These are phyloP conservation scores for Lottia scabra DNA, from an alignment of 2,888 invertebrate species.

Conservation along the genomic window DNA sequence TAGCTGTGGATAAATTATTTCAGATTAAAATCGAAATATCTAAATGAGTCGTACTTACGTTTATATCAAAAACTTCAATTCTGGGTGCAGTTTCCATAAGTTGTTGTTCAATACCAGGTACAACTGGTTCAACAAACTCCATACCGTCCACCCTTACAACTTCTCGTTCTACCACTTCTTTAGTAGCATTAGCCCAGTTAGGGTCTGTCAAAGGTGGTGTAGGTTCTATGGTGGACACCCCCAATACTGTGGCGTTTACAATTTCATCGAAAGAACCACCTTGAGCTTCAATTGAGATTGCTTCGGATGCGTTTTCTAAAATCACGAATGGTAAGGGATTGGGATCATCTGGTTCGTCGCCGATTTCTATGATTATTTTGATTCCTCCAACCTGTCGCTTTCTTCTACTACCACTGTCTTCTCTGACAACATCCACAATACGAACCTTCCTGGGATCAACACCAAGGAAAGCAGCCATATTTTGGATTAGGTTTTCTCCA, in stretches of 20 bases:
- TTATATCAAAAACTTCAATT: slow-evolving; percentile 21
- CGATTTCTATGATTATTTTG: slow-evolving; percentile 28
- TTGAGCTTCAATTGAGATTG: slow-evolving; percentile 18
- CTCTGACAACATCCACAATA: neutral
- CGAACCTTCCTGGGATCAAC: slow-evolving; percentile 8
- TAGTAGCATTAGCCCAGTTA: slow-evolving; percentile 19
- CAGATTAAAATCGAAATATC: too few relatives aligned
- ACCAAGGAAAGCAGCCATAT: neutral
- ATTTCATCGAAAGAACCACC: slow-evolving; percentile 24
- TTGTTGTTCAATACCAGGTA: slow-evolving; percentile 18
- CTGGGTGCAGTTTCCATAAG: slow-evolving; percentile 16
- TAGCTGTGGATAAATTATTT: too few relatives aligned
- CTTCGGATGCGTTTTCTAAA: neutral
- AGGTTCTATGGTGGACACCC: slow-evolving; percentile 31
- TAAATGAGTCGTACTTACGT: slow-evolving; percentile 20
- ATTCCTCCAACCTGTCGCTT: neutral
- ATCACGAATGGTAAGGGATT: slow-evolving; percentile 18
- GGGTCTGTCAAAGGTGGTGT: slow-evolving; percentile 21
- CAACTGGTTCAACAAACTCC: slow-evolving; percentile 11
- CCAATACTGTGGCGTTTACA: slow-evolving; percentile 37
- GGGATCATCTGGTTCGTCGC: slow-evolving; percentile 30
- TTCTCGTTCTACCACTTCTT: slow-evolving; percentile 2
- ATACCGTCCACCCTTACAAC: slow-evolving; percentile 13
- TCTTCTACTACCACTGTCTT: slow-evolving; percentile 12
- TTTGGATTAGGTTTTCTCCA: slow-evolving; percentile 49